A percentile compares a stretch with the other conserved stretches of the same genome.
phyloP scores from a whole-genome alignment of 2,888 invertebrate species.

The Drosophila neonasuta region DNA sequence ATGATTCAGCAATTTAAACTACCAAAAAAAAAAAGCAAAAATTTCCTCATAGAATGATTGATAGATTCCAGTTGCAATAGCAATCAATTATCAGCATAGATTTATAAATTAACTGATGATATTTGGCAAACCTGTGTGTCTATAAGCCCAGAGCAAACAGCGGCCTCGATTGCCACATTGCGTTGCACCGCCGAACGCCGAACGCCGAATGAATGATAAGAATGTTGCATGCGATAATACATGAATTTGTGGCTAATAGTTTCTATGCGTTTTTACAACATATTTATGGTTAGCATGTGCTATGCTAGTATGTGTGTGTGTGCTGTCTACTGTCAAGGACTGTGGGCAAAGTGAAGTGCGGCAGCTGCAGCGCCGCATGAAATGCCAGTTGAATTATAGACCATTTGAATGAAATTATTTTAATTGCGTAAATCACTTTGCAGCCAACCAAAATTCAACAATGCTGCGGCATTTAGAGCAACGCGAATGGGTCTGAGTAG shows the following conservation, averaged over 20 bases:
- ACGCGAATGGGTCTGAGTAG: background rate
- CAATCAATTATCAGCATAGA: background rate
- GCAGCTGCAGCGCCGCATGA: slow-evolving; percentile 54
- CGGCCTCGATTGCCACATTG: background rate
- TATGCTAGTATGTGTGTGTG: background rate
- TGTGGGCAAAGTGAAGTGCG: slow-evolving; percentile 42
- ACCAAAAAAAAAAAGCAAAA: background rate
- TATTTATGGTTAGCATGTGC: slow-evolving; percentile 44
- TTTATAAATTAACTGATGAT: slow-evolving; percentile 1
- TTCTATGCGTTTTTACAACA: slow-evolving; percentile 47
- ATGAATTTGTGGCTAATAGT: slow-evolving; percentile 49
- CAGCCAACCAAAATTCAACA: slow-evolving; percentile 68
- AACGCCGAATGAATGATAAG: slow-evolving; percentile 29
- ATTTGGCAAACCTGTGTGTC: background rate
- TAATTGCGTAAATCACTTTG: slow-evolving; percentile 78
- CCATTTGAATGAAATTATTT: slow-evolving; percentile 77
- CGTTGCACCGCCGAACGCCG: slow-evolving; percentile 7
- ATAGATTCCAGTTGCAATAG: background rate
- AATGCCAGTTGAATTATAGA: slow-evolving; percentile 76
- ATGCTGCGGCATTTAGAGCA: slow-evolving; percentile 60
- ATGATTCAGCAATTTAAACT: background rate
- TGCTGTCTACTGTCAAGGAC: slow-evolving; percentile 43
- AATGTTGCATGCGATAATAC: slow-evolving; percentile 39
- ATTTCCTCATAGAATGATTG: background rate
- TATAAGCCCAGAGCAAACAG: background rate